phyloP scores from a whole-genome alignment of 2,113 vertebrate genomes.

The Paedocypris sp. region DNA sequence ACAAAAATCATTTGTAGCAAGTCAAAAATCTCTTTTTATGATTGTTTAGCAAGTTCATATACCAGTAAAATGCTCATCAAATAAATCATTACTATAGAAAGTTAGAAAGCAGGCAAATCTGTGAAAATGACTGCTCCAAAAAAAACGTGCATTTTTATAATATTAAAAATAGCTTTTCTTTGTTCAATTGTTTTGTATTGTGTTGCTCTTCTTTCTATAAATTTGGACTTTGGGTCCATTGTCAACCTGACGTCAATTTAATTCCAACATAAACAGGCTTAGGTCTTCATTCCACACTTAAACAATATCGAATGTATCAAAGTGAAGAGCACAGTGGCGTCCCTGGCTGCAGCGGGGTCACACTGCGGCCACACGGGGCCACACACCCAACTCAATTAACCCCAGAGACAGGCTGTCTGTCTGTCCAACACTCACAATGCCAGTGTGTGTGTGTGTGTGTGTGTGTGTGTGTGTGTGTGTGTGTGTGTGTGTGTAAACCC shows the following conservation, averaged over 20 bases:
- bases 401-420: constrained; percentile 65
- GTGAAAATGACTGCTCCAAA: no score
- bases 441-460: constrained; percentile 28
- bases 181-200: no score
- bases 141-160: no score
- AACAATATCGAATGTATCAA: constrained; percentile 92
- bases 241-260: constrained; percentile 67
- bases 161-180: no score
- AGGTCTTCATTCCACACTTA: constrained; percentile 69
- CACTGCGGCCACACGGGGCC: constrained; percentile 62
- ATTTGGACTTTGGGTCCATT: constrained; percentile 44
- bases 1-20: no score
- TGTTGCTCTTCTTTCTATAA: constrained; percentile 18
- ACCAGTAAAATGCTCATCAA: no score
- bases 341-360: constrained; percentile 66
- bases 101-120: no score
- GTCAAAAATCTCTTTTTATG: no score
- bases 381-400: constrained; percentile 66
- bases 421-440: constrained; percentile 41
- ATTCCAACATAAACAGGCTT: constrained; percentile 74
- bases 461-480: constrained; percentile 19
- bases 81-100: no score
- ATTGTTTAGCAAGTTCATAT: no score
- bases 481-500: constrained; percentile 13
- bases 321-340: constrained; percentile 70